Evolutionary conservation across 2,888 invertebrate species (phyloP), one percentile per base, ranked within the genome.

Genomic region (Drosophila peninsularis): DNA sequence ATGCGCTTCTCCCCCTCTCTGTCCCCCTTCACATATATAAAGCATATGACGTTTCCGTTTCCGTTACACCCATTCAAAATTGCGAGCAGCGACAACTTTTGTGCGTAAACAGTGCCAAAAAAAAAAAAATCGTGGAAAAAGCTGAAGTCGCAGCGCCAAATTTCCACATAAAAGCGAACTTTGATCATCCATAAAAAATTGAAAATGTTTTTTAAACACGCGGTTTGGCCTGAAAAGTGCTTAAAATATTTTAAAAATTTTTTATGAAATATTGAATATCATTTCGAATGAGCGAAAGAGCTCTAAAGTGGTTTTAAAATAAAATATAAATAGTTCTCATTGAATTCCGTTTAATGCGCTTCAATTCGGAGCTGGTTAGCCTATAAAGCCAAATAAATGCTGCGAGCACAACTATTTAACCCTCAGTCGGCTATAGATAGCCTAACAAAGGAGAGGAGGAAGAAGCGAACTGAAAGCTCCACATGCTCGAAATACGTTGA

Each of bases 41-140:
- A 69, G 63, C 76, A 72, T 88, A 74, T 83, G 87, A 85, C 68
- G 71, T 84, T 83, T 83, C 83, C 83, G 83, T 50, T 83, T 83
- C 83, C 83, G 89, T 64, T 83, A 71, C 71, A 63, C 47, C 55
- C 71, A 82, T 85, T 80, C 62, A 74, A 60, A 65, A 39, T 47
- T 27, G 32, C 50, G 55, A 63, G 39, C 66, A 39, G 36, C 71
- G 63, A 56, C 74, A 78, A 89, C 62, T 89, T 89, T 72, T 55
- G 60, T 71, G 75, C 68, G 70, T 71, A 62, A 67, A 71, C 61
- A 67, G 68, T 62, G 70, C 56, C 61, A 67, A 71, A 55, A 60
- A 58, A 36, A 56, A 61, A 42, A 58, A 32, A 47, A 37, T 24
- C 24, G 24, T 24, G 24, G 5, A 52, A 55, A 39, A 57, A 42